Base-by-base conservation (phyloP, 2,888 invertebrate genomes). In the Myopa tessellatipennis region DNA sequence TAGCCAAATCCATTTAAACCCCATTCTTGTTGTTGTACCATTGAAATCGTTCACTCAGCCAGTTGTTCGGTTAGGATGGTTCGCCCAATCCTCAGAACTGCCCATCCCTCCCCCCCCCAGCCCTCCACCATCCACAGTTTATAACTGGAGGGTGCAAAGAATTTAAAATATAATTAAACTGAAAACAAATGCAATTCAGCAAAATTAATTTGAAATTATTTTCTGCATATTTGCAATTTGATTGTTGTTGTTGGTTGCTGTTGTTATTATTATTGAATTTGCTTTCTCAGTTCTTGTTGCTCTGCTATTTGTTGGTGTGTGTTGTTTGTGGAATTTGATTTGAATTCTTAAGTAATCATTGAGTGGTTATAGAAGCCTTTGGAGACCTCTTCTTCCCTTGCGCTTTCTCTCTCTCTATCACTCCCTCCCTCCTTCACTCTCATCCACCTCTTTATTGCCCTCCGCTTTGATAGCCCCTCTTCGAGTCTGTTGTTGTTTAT, bases 191-290 rank as follows among this genome's bases (percentile, higher is more conserved):
- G 55, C 26, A 34, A 63, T 79, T 74, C 77, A 77, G 76, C 79
- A 80, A 85, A 85, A 85, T 85, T 84, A 85, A 85, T 85, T 85
- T 85, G 45, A 68, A 65, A 72, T 68, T 74, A 74, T 68, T 74
- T 74, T 18, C 74, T 55, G 26, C 36, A 71, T 36, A 71, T 45
- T 10, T 7, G 61, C 40, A 18, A 72, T 26, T 60, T 36, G 5
- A 7, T 58, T 68, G n/a, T 68, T 12, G 45, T 67, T 55, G 16
- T 60, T 36, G 5, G 7, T 58, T 68, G n/a, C 58, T 12, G 45
- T 67, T 55, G 26, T 2, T 26, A 26, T 26, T 26, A 26, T 26
- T 26, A 26, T 26, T 26, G 26, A 26, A 26, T 26, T 26, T 26
- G 26, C 26, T 63, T 34, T 63, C 26, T 63, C 6, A 26, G 63